Conservation (phyloP, 2,888 invertebrate species). For the Pandemis corylana region DNA sequence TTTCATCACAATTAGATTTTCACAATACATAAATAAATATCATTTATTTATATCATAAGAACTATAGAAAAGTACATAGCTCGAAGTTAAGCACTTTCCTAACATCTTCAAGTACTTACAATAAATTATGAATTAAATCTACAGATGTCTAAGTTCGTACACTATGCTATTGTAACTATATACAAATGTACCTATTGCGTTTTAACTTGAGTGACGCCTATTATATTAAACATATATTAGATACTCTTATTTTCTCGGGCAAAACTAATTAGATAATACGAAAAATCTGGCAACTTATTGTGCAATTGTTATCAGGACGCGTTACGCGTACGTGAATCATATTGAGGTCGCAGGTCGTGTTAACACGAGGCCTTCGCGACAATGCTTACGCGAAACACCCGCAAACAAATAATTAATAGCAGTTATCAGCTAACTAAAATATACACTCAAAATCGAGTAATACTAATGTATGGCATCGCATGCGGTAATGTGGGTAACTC, state of each 20-base stretch:
- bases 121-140: slow-evolving; percentile 53
- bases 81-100: slow-evolving; percentile 33
- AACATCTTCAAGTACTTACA: slow-evolving; percentile 43
- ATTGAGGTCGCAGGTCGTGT: neutral
- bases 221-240: slow-evolving; percentile 28
- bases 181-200: slow-evolving; percentile 57
- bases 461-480: slow-evolving; percentile 80
- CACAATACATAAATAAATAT: slow-evolving; percentile 72
- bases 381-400: neutral
- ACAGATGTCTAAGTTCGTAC: slow-evolving; percentile 45
- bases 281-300: slow-evolving; percentile 18
- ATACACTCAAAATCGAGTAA: slow-evolving; percentile 46
- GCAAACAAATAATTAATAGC: slow-evolving; percentile 3
- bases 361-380: neutral
- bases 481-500: slow-evolving; percentile 77
- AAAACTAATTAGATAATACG: slow-evolving; percentile 12
- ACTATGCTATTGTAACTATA: slow-evolving; percentile 54
- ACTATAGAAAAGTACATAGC: slow-evolving; percentile 39
- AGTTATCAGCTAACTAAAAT: slow-evolving; percentile 23
- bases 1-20: slow-evolving; percentile 76
- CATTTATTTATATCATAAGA: slow-evolving; percentile 44
- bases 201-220: slow-evolving; percentile 52
- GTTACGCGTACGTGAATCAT: neutral
- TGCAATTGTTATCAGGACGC: slow-evolving; percentile 1
- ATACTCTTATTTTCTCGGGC: slow-evolving; percentile 22